Evolutionary conservation across 2,888 invertebrate species (phyloP), one percentile per base, ranked within the genome.

Genomic region (Gymnosoma rotundatum): DNA sequence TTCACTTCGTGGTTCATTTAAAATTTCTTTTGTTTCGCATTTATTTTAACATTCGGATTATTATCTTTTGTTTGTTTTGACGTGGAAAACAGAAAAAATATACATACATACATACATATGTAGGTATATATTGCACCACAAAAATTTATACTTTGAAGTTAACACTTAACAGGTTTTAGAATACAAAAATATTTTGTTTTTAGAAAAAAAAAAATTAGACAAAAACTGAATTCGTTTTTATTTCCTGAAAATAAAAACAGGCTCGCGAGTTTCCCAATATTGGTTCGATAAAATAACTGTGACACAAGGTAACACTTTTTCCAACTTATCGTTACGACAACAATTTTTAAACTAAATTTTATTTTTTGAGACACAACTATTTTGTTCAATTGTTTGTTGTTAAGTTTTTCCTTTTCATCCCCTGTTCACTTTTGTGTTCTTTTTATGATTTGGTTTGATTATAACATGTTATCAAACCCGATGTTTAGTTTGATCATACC

Each of bases 271-370:
- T 16, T 75, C 42, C 25, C 18, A 48, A 48, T 75, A 16, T 42
- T 66, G 38, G 18, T 66, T 45, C 18, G 58, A 21, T 64, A 58
- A 38, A 50, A 45, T 25, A 38, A 16, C 12, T 20, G 4, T 8
- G 2, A 5, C 20, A 66, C 25, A 42, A 4, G 1, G 12, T 12
- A n/a, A 48, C 6, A 18, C 50, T 18, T 10, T 2, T 9, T 52
- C 69, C 52, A 38, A 69, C 76, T 52, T 67, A 54, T 64, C 78
- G 50, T 50, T 54, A 36, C 70, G 74, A 78, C 74, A 66, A 52
- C 73, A 78, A 83, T 38, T 83, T 78, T 42, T 56, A 83, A 72
- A 85, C 85, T 85, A 67, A 79, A 72, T 67, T 72, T 38, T 58
- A 64, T 69, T 78, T 76, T 48, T 48, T 42, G 63, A 42, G 50